Evolutionary conservation across 1,140 invertebrate genomes (phyloP).

Genomic region (Aphelinus certus): DNA sequence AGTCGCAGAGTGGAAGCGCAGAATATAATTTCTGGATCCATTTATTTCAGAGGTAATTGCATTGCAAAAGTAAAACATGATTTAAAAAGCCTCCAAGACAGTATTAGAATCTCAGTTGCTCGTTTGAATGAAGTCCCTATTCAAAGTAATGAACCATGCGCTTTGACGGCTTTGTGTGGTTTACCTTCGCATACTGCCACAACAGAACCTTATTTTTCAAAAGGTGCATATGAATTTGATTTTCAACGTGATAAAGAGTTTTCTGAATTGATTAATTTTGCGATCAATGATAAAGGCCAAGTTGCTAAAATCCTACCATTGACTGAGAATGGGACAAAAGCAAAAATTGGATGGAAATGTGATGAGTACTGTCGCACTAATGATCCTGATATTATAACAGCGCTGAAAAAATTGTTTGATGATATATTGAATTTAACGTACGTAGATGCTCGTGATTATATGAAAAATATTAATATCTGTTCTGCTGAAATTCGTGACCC

Average conservation of each 20-base stretch:
- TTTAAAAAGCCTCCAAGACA: background rate
- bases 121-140: background rate
- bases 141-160: background rate
- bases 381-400: background rate
- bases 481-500: background rate
- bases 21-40: background rate
- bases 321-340: background rate
- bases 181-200: background rate
- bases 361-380: no score
- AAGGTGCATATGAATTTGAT: conserved; percentile 2
- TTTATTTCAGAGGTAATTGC: conserved; percentile 1
- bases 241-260: background rate
- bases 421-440: background rate
- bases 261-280: no score
- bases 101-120: background rate
- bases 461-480: conserved; percentile 11
- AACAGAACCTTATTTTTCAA: conserved; percentile 3
- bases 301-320: background rate
- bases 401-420: conserved; percentile 7
- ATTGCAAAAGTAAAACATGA: background rate
- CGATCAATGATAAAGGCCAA: conserved; percentile 6
- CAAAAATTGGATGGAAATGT: background rate
- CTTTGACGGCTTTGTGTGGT: conserved; percentile 1
- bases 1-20: conserved; percentile 1
- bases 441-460: background rate